These are phyloP conservation scores for Serilophus lunatus DNA, from an alignment of 2,113 vertebrate genomes.

Conservation along the genomic window DNA sequence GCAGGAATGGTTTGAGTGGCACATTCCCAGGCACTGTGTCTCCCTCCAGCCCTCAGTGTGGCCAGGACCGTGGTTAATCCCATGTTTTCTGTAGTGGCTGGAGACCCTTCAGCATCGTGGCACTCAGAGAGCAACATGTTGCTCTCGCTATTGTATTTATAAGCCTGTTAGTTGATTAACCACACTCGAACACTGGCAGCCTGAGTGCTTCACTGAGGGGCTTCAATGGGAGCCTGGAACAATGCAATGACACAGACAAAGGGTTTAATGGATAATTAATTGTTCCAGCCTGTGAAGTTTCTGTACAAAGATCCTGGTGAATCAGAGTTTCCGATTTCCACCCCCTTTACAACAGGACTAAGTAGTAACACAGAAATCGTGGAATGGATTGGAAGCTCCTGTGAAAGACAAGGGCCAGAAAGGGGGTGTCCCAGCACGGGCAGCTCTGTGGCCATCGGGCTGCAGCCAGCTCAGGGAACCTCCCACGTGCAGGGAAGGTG, in stretches of 20 bases:
- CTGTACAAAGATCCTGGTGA: constrained; percentile 42
- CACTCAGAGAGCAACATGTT: not conserved
- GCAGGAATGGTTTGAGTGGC: fast-evolving
- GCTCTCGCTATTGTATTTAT: constrained; percentile 2
- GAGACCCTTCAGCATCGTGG: not conserved
- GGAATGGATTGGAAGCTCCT: not conserved
- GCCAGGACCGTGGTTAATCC: not conserved
- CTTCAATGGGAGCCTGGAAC: constrained; percentile 45
- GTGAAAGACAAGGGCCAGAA: not conserved
- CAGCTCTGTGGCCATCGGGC: constrained; percentile 12
- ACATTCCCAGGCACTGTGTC: fast-evolving
- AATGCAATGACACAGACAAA: constrained; percentile 62
- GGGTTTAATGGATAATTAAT: constrained; percentile 67
- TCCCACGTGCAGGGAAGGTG: fast-evolving
- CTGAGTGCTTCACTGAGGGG: not conserved
- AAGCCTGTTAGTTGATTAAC: constrained; percentile 45
- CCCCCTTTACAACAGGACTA: not conserved
- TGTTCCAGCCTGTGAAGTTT: constrained; percentile 58
- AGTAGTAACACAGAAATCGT: constrained; percentile 17
- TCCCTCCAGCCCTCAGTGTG: fast-evolving
- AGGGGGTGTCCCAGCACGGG: not conserved
- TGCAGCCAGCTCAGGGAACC: not conserved
- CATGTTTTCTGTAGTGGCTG: not conserved
- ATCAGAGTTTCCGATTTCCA: constrained; percentile 64
- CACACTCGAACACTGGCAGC: not conserved